These are phyloP conservation scores for Yponomeuta cagnagella DNA, from an alignment of 2,888 invertebrate species.

Conservation along the genomic window DNA sequence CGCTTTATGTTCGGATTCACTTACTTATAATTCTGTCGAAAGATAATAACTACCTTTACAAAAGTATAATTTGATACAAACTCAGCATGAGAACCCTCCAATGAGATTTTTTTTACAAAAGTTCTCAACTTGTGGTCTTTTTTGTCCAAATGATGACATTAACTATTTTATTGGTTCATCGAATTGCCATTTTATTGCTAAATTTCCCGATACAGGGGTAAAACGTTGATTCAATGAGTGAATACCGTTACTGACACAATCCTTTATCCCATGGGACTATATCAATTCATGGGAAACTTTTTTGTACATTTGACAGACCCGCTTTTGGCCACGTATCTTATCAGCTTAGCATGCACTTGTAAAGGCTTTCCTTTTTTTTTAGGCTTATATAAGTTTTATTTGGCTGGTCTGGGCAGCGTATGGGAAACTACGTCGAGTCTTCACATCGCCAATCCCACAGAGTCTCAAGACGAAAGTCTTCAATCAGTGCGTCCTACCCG, in stretches of 20 bases:
- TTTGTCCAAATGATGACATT: constrained; percentile 59
- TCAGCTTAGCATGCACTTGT: not conserved
- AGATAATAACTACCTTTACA: too few relatives aligned
- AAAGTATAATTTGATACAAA: not conserved
- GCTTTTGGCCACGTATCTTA: not conserved
- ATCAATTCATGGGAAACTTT: constrained; percentile 9
- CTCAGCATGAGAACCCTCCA: not conserved
- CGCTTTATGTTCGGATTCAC: too few relatives aligned
- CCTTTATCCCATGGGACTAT: constrained; percentile 24
- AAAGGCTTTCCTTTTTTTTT: too few relatives aligned
- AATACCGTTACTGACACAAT: constrained; percentile 10
- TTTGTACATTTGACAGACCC: not conserved
- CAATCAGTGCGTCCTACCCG: too few relatives aligned
- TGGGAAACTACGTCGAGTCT: too few relatives aligned
- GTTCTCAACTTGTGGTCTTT: constrained; percentile 18
- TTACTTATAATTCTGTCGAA: too few relatives aligned
- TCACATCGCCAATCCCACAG: too few relatives aligned
- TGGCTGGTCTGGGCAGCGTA: too few relatives aligned
- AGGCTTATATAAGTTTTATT: too few relatives aligned
- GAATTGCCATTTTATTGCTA: constrained; percentile 17
- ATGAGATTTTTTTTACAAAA: not conserved
- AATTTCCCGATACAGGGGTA: constrained; percentile 16
- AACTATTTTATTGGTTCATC: constrained; percentile 36
- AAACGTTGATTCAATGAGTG: not conserved
- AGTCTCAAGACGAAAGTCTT: too few relatives aligned